Evolutionary conservation across 2,888 invertebrate species (phyloP), one percentile per base, ranked within the genome.

Genomic region (Andrena haemorrhoa): DNA sequence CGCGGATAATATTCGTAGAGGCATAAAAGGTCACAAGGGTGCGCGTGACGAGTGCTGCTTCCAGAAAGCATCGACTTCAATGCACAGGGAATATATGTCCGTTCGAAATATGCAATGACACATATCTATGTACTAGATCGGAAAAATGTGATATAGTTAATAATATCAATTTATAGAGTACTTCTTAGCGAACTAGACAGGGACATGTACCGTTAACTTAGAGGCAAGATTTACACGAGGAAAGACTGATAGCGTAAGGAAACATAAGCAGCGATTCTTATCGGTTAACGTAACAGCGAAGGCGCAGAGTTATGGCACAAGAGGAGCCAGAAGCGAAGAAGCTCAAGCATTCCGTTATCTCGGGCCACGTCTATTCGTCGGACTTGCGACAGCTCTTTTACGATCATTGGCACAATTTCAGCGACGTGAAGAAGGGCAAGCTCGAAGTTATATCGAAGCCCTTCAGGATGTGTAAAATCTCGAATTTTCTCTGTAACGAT

Each of bases 401-500:
- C 2, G 90, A 91, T 23, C 92, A 95, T 86, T 96, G 96, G 96
- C 93, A 92, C 29, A 94, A 94, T 31, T 89, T 90, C 2, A 94
- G 93, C 68, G 93, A 95, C 20, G 89, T 95, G 3, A 92, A 92
- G 33, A 92, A 89, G 58, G 90, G 94, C 0, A 94, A 95, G 63
- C 90, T 95, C 0, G 95, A 95, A 65, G 86, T 97, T 0, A 95
- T 95, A 51, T 93, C 94, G 1, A 94, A 96, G 26, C 97, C 97
- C 0, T 97, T 96, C 94, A 95, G 96, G 88, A 94, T 97, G 8
- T 96, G 97, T 87, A 94, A 96, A 12, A 92, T 97, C 47, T 95
- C 96, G 12, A 94, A 96, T 84, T 94, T 97, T 83, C 90, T 97
- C 29, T 93, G 94, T 16, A 95, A 95, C 86, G 92, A 94, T 0